These are phyloP conservation scores for Eolophus roseicapilla DNA, from an alignment of 2,113 vertebrate genomes.

Conservation along the genomic window DNA sequence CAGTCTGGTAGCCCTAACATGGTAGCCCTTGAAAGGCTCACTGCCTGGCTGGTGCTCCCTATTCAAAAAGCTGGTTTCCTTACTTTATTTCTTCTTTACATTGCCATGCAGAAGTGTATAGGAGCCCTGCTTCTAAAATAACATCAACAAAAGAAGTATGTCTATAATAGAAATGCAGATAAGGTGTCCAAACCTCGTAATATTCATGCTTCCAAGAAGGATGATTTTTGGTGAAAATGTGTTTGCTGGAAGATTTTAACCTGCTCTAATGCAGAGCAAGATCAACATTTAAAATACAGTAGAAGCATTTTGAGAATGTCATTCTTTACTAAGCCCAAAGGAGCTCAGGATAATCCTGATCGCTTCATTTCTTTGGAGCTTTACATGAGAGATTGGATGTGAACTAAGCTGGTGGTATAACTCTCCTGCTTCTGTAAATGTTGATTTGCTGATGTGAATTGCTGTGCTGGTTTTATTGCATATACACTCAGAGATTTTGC, in stretches of 20 bases:
- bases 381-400: background rate
- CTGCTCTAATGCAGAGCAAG: background rate
- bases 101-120: background rate
- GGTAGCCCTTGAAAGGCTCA: background rate
- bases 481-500: background rate
- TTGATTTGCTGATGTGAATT: background rate
- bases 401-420: background rate
- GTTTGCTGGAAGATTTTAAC: background rate
- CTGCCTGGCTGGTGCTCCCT: background rate
- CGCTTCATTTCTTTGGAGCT: background rate
- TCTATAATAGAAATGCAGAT: background rate
- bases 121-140: background rate
- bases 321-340: background rate
- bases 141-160: background rate
- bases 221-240: background rate
- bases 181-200: background rate
- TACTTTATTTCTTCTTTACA: background rate
- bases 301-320: slow-evolving; percentile 34
- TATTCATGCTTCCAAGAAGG: background rate
- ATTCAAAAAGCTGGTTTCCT: background rate
- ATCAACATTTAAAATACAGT: slow-evolving; percentile 5
- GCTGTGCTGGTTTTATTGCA: background rate
- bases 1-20: background rate
- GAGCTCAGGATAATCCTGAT: slow-evolving; percentile 24
- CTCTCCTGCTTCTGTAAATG: background rate